phyloP scores from a whole-genome alignment of 1,140 invertebrate genomes.

The Stegodyphus mimosarum region DNA sequence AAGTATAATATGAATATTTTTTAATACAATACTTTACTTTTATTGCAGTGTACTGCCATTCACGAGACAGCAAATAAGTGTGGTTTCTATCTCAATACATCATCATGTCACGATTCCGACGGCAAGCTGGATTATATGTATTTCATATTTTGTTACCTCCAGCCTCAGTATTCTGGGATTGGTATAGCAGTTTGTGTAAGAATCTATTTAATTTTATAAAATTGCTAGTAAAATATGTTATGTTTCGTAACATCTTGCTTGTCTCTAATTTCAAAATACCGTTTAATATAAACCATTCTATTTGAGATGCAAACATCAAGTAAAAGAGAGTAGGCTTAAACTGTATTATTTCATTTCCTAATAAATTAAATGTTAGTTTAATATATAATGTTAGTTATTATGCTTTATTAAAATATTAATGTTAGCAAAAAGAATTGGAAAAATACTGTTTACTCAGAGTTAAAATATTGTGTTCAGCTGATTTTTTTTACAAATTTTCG shows the following conservation, averaged over 20 bases:
- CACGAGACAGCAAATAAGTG: conserved; percentile 26
- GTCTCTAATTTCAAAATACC: background rate
- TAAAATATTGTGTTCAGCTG: no score
- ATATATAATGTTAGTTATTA: no score
- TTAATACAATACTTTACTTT: background rate
- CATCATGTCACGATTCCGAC: conserved; percentile 26
- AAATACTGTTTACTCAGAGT: no score
- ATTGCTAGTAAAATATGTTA: background rate
- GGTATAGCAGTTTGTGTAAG: conserved; percentile 30
- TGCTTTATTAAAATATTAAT: no score
- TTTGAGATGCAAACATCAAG: background rate
- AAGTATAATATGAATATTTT: no score
- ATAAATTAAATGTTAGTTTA: no score
- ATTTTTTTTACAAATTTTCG: no score
- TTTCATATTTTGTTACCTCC: conserved; percentile 24
- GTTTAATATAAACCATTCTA: conserved; percentile 6
- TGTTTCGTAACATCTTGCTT: background rate
- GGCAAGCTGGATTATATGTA: conserved; percentile 41
- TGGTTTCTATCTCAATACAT: conserved; percentile 18
- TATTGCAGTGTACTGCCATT: conserved; percentile 24
- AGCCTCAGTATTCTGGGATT: background rate
- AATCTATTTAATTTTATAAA: background rate
- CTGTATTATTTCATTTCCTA: no score
- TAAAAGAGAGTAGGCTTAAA: no score
- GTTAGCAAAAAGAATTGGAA: no score